phyloP scores from a whole-genome alignment of 2,113 vertebrate species.

The Columba livia region DNA sequence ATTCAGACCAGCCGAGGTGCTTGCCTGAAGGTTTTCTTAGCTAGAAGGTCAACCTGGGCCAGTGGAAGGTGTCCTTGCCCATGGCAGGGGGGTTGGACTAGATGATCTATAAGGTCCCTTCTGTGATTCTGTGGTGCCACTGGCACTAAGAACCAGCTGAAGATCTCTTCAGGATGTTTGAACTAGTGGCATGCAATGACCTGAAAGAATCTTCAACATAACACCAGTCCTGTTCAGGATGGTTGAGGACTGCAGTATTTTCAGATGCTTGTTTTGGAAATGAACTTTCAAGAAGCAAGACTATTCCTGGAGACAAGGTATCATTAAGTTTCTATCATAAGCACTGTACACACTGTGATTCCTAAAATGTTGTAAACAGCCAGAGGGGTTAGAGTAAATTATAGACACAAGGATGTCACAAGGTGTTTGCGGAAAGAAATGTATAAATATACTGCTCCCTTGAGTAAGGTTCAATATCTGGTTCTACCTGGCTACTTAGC shows the following conservation, averaged over 20 bases:
- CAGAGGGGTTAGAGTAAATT: neutral
- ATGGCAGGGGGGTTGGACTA: neutral
- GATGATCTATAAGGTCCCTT: neutral
- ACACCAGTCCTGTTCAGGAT: neutral
- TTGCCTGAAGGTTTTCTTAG: neutral
- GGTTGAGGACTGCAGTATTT: neutral
- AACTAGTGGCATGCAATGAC: neutral
- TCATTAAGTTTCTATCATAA: neutral
- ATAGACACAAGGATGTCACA: neutral
- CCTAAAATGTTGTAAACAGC: neutral
- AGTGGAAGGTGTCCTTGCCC: neutral
- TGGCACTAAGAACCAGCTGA: neutral
- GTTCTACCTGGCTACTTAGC: neutral
- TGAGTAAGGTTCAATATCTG: neutral
- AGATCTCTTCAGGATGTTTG: neutral
- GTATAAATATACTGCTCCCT: neutral
- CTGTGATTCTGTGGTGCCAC: neutral
- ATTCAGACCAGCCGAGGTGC: neutral
- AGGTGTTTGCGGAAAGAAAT: neutral
- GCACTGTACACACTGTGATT: neutral
- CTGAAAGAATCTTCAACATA: rapidly evolving
- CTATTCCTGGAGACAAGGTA: neutral
- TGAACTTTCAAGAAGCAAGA: neutral
- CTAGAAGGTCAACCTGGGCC: neutral
- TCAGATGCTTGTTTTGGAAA: neutral